Conservation (phyloP, 2,113 vertebrate genomes). For the Carlito syrichta region DNA sequence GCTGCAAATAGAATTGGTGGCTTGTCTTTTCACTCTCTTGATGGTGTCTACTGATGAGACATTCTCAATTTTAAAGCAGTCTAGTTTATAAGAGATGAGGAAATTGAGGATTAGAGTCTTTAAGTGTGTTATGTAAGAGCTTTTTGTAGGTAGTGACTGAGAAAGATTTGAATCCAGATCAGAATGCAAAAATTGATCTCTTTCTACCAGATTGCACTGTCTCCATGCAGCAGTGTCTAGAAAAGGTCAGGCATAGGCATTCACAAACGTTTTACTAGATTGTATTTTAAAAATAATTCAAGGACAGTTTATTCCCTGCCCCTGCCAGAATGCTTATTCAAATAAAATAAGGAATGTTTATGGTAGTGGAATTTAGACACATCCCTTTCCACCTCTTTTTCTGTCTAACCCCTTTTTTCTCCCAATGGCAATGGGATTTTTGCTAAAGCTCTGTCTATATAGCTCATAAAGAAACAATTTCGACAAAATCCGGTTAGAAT, state of each 20-base stretch:
- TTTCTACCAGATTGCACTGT: background rate
- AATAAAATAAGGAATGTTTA: constrained; percentile 18
- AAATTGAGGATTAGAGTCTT: background rate
- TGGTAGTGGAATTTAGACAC: constrained; percentile 10
- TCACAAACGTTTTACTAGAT: background rate
- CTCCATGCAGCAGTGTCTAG: background rate
- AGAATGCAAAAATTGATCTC: background rate
- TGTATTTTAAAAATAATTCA: background rate
- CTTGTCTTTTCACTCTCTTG: background rate
- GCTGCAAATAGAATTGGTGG: background rate
- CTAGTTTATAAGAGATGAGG: background rate
- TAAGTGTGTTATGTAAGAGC: background rate
- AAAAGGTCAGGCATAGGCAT: background rate
- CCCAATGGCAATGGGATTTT: constrained; percentile 20
- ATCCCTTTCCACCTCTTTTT: background rate
- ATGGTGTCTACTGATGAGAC: background rate
- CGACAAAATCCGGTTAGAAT: constrained; percentile 57
- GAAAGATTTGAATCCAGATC: constrained; percentile 23
- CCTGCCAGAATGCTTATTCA: background rate
- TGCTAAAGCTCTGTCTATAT: constrained; percentile 51
- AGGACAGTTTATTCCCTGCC: background rate
- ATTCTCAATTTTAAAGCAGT: background rate
- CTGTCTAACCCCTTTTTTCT: background rate
- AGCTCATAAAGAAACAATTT: constrained; percentile 60
- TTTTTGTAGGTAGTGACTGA: background rate